Conservation (phyloP, 2,888 invertebrate genomes). For the Melieria picta region DNA sequence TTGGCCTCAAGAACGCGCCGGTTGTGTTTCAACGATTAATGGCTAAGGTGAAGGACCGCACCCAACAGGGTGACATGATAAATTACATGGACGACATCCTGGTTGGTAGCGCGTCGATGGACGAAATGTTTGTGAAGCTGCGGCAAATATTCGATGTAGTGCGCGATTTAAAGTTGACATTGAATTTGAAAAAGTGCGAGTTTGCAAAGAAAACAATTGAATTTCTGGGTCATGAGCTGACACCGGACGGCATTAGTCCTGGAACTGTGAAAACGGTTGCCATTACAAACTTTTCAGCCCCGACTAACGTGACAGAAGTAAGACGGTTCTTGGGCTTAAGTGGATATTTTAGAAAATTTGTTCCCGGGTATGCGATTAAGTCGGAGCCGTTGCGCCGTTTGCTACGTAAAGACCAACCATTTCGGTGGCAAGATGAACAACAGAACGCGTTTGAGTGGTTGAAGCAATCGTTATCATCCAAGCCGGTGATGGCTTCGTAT, state of each 20-base stretch:
- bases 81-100: constrained; percentile 39
- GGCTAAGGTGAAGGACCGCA: constrained; percentile 19
- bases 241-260: constrained; percentile 35
- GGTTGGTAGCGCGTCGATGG: constrained; percentile 8
- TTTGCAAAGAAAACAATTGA: constrained; percentile 31
- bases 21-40: constrained; percentile 30
- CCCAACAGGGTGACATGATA: constrained; percentile 25
- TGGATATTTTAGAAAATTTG: constrained; percentile 38
- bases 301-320: constrained; percentile 30
- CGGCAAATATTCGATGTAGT: constrained; percentile 16
- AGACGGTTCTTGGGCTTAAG: constrained; percentile 38
- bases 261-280: constrained; percentile 23
- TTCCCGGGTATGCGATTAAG: constrained; percentile 33
- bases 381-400: constrained; percentile 30
- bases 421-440: constrained; percentile 29
- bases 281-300: constrained; percentile 29
- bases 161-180: constrained; percentile 25
- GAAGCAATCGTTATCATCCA: constrained; percentile 16
- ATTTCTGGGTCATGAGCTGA: too few relatives aligned
- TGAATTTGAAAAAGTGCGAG: constrained; percentile 36
- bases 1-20: constrained; percentile 34
- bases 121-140: constrained; percentile 32
- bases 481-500: constrained; percentile 33
- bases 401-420: constrained; percentile 24
- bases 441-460: constrained; percentile 25